phyloP scores from a whole-genome alignment of 2,113 vertebrate genomes.

The Prochilodus magdalenae region DNA sequence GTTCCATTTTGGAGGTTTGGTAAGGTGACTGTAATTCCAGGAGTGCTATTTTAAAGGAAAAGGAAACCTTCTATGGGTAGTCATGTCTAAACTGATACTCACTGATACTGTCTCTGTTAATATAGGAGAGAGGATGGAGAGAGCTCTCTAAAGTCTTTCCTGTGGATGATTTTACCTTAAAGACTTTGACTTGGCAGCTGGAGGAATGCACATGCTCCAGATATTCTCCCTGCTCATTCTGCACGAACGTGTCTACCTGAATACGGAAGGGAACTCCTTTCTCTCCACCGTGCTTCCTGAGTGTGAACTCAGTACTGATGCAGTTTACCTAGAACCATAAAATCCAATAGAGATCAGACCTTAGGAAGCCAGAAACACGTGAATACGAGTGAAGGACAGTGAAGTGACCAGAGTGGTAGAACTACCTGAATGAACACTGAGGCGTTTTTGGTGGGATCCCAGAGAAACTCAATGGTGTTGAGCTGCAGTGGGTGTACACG shows the following conservation, averaged over 20 bases:
- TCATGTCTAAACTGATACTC: no score
- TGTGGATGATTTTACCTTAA: slow-evolving; percentile 83
- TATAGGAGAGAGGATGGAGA: no score
- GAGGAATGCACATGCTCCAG: slow-evolving; percentile 89
- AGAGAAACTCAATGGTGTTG: slow-evolving; percentile 93
- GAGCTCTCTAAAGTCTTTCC: background rate
- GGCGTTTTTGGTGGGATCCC: slow-evolving; percentile 89
- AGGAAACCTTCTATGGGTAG: no score
- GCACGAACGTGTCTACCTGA: slow-evolving; percentile 91
- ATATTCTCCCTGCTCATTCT: slow-evolving; percentile 87
- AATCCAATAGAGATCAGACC: background rate
- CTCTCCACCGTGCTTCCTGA: slow-evolving; percentile 93
- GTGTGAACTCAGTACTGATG: slow-evolving; percentile 96
- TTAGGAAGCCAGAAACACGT: background rate
- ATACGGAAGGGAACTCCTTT: slow-evolving; percentile 94
- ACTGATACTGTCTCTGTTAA: no score
- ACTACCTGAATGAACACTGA: slow-evolving; percentile 93
- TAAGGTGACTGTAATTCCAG: no score
- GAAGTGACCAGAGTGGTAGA: background rate
- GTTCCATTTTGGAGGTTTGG: no score
- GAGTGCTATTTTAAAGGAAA: no score
- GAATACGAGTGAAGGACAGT: background rate
- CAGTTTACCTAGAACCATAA: slow-evolving; percentile 86
- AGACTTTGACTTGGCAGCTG: slow-evolving; percentile 97
- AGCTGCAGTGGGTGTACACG: slow-evolving; percentile 87